Conservation (phyloP, 1,140 invertebrate species). For the Aethina tumida region DNA sequence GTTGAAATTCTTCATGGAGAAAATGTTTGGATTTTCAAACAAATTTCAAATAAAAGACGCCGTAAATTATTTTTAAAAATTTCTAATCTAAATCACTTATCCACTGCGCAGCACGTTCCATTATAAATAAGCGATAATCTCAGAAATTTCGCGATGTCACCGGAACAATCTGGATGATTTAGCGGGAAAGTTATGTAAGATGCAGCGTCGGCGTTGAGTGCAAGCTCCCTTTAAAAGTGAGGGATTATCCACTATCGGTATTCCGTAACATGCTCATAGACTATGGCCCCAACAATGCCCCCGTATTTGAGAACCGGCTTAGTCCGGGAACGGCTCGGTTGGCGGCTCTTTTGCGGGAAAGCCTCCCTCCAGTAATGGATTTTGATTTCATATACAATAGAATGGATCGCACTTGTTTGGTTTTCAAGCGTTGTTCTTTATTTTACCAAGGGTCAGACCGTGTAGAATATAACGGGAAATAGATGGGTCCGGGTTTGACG, state of each 20-base stretch:
- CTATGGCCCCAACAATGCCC: constrained; percentile 18
- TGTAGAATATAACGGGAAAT: constrained; percentile 9
- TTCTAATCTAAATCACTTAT: too few relatives aligned
- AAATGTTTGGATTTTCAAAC: too few relatives aligned
- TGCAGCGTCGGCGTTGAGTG: constrained; percentile 16
- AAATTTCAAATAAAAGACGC: too few relatives aligned
- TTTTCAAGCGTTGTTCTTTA: constrained; percentile 21
- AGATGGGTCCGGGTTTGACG: neutral
- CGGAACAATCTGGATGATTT: constrained; percentile 15
- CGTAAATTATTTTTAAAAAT: too few relatives aligned
- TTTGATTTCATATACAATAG: constrained; percentile 34
- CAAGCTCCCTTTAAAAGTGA: constrained; percentile 17
- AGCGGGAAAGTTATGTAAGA: constrained; percentile 15
- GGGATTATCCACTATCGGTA: constrained; percentile 33
- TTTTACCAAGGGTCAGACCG: constrained; percentile 18
- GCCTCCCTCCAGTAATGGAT: constrained; percentile 28
- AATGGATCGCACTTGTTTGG: constrained; percentile 27
- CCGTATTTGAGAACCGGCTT: constrained; percentile 28
- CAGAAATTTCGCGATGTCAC: constrained; percentile 12
- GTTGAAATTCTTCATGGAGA: too few relatives aligned
- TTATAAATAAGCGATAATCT: constrained; percentile 14
- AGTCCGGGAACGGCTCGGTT: constrained; percentile 23
- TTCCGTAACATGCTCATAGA: constrained; percentile 29
- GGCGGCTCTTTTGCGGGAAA: constrained; percentile 18
- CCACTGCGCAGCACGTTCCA: constrained; percentile 8